phyloP scores from a whole-genome alignment of 2,888 invertebrate genomes.

The Caprella mutica region DNA sequence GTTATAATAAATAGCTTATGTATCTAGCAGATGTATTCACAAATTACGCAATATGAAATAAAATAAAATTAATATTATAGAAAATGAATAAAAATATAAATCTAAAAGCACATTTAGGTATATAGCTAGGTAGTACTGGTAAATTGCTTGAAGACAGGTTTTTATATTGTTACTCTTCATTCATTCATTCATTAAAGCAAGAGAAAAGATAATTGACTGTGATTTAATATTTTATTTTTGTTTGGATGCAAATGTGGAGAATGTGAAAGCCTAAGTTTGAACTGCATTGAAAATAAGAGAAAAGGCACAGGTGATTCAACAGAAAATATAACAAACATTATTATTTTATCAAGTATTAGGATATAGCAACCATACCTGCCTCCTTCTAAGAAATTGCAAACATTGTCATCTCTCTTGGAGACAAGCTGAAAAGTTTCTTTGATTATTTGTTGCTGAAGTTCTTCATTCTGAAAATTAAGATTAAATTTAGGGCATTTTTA shows the following conservation, averaged over 20 bases:
- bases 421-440: constrained; percentile 98
- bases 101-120: constrained; percentile 4
- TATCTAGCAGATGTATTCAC: too few relatives aligned
- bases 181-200: too few relatives aligned
- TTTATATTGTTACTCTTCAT: too few relatives aligned
- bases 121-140: background rate
- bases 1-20: too few relatives aligned
- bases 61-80: background rate
- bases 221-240: too few relatives aligned
- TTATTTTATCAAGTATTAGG: constrained; percentile 34
- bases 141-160: background rate
- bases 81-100: constrained; percentile 3
- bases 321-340: too few relatives aligned
- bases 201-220: too few relatives aligned
- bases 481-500: background rate
- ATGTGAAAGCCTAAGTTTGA: too few relatives aligned
- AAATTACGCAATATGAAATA: background rate
- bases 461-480: constrained; percentile 49
- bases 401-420: constrained; percentile 96
- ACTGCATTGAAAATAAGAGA: too few relatives aligned
- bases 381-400: constrained; percentile 98
- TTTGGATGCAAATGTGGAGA: too few relatives aligned
- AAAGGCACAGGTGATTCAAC: too few relatives aligned
- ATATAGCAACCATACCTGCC: constrained; percentile 62
- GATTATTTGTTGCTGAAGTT: constrained; percentile 98